Percentiles rank a stretch among this genome's conserved stretches.
Conservation (phyloP, 2,797 vertebrate species). For the Thaleichthys pacificus region DNA sequence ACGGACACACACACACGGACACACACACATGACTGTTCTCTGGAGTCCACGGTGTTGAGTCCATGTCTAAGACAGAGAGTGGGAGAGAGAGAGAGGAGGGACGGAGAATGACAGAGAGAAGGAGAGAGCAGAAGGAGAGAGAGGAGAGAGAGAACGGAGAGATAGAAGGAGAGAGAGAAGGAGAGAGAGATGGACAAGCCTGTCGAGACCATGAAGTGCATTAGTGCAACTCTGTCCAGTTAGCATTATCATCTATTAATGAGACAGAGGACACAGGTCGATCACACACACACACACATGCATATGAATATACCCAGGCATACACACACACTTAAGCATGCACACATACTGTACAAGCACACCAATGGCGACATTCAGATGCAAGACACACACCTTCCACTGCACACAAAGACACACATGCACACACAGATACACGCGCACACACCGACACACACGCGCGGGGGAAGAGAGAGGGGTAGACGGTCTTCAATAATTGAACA, state of each 20-base stretch:
- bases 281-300: slow-evolving; percentile 25
- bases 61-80: no score
- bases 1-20: slow-evolving; percentile 37
- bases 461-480: slow-evolving; percentile 25
- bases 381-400: slow-evolving; percentile 7
- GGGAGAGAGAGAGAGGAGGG: no score
- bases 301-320: slow-evolving; percentile 14
- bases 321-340: no score
- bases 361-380: not conserved
- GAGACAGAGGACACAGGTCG: slow-evolving; percentile 23
- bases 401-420: slow-evolving; percentile 22
- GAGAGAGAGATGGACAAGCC: slow-evolving; percentile 29
- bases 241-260: slow-evolving; percentile 52
- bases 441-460: not conserved
- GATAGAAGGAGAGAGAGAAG: slow-evolving; percentile 7
- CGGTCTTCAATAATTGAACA: slow-evolving; percentile 52
- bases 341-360: slow-evolving; percentile 12
- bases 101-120: not conserved
- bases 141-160: slow-evolving; percentile 17
- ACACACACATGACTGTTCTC: slow-evolving; percentile 26
- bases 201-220: slow-evolving; percentile 42
- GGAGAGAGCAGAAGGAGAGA: slow-evolving; percentile 21
- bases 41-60: slow-evolving; percentile 24
- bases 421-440: slow-evolving; percentile 12
- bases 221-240: slow-evolving; percentile 41